phyloP scores from a whole-genome alignment of 2,797 vertebrate genomes.

The Scolopax rusticola region DNA sequence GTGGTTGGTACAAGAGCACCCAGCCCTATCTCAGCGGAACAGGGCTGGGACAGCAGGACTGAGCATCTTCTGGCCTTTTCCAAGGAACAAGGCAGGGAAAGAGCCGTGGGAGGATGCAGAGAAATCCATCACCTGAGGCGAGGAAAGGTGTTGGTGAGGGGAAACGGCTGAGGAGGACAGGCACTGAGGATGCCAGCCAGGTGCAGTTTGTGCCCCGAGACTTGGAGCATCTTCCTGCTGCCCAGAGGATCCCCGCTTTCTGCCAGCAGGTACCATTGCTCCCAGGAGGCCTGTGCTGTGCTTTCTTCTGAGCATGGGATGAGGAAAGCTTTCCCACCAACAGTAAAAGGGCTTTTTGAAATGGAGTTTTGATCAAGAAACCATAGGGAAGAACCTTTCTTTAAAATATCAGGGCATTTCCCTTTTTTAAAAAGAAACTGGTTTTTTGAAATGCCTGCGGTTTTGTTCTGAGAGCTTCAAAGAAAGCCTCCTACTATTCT shows the following conservation, averaged over 20 bases:
- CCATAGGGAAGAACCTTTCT: background rate
- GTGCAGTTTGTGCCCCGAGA: no score
- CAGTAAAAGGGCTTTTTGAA: background rate
- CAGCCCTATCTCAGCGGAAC: rapidly evolving
- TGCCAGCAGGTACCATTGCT: background rate
- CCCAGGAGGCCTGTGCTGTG: background rate
- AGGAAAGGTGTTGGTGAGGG: background rate
- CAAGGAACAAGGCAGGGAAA: background rate
- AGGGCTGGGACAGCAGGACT: background rate
- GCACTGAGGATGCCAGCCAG: background rate
- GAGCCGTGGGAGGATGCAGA: background rate
- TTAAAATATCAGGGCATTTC: background rate
- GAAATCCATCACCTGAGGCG: background rate
- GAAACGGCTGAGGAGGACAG: rapidly evolving
- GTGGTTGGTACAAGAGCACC: background rate
- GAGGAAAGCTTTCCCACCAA: background rate
- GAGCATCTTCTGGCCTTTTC: background rate
- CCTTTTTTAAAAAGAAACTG: background rate
- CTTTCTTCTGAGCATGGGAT: background rate
- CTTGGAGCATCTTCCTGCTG: background rate
- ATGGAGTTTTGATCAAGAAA: background rate
- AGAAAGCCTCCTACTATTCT: background rate
- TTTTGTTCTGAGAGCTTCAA: background rate
- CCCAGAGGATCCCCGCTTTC: background rate
- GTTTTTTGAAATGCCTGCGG: background rate